A percentile compares a stretch with the other conserved stretches of the same genome.
Conservation (phyloP, 1,140 invertebrate species). For the Chelonus insularis region DNA sequence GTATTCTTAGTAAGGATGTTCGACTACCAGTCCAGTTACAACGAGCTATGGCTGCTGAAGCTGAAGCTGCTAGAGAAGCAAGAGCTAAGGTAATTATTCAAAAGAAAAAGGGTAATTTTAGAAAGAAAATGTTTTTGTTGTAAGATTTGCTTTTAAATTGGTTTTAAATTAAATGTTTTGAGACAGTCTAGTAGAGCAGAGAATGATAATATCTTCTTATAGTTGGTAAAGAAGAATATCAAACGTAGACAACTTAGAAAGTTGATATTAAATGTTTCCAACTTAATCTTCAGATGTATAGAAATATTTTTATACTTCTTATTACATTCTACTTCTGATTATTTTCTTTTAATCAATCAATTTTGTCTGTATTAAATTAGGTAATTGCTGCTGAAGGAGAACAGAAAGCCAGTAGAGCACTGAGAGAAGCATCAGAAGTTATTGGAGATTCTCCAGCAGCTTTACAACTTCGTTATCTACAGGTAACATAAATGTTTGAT, state of each 20-base stretch:
- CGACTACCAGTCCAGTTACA: slow-evolving; percentile 86
- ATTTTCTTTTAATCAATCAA: neutral
- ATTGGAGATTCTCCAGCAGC: slow-evolving; percentile 90
- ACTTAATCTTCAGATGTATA: too few relatives aligned
- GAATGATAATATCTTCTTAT: too few relatives aligned
- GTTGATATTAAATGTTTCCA: too few relatives aligned
- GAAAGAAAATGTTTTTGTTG: too few relatives aligned
- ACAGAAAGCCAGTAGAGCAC: slow-evolving; percentile 84
- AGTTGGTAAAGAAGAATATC: too few relatives aligned
- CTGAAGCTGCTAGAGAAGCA: slow-evolving; percentile 84
- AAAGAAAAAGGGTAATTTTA: neutral
- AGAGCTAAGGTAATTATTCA: slow-evolving; percentile 64
- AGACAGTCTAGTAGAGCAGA: too few relatives aligned
- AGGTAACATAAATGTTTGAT: slow-evolving; percentile 38
- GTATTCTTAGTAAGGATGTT: slow-evolving; percentile 81
- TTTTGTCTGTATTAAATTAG: slow-evolving; percentile 48
- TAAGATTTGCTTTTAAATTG: too few relatives aligned
- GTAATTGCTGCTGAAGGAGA: slow-evolving; percentile 84
- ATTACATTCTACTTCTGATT: neutral
- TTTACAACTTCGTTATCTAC: slow-evolving; percentile 71
- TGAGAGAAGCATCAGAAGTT: slow-evolving; percentile 91
- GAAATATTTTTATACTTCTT: too few relatives aligned
- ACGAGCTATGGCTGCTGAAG: slow-evolving; percentile 89
- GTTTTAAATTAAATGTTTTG: too few relatives aligned
- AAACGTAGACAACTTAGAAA: too few relatives aligned